Evolutionary conservation across 2,888 invertebrate genomes (phyloP).

Genomic region (Hemithea aestivaria): DNA sequence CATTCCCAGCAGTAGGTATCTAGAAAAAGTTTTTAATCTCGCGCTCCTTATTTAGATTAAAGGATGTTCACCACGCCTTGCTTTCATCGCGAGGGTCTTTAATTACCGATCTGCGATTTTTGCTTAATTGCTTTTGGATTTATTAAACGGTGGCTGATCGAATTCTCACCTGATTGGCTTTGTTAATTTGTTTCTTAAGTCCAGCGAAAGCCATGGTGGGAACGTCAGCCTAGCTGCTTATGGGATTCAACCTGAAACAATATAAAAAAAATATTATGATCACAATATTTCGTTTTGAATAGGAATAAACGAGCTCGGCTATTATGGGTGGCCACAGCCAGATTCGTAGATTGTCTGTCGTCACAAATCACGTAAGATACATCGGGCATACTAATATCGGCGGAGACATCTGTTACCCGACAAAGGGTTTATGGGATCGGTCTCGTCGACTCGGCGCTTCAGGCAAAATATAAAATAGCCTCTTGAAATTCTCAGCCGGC

Average conservation of each 20-base stretch:
- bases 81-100: slow-evolving; percentile 24
- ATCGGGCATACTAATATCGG: too few relatives aligned
- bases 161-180: slow-evolving; percentile 96
- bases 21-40: slow-evolving; percentile 44
- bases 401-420: too few relatives aligned
- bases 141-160: slow-evolving; percentile 15
- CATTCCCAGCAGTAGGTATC: slow-evolving; percentile 35
- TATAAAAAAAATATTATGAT: slow-evolving; percentile 21
- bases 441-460: too few relatives aligned
- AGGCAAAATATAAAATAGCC: neutral
- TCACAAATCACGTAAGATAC: too few relatives aligned
- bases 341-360: neutral
- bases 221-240: slow-evolving; percentile 36
- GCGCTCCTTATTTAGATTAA: slow-evolving; percentile 28
- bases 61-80: slow-evolving; percentile 16
- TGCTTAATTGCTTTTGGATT: slow-evolving; percentile 20
- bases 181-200: slow-evolving; percentile 99
- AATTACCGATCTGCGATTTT: slow-evolving; percentile 21
- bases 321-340: neutral
- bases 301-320: slow-evolving; percentile 3
- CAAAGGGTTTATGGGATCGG: too few relatives aligned
- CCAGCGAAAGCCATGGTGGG: slow-evolving; percentile 97
- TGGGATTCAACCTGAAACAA: slow-evolving; percentile 42
- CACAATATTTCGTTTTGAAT: slow-evolving; percentile 2
- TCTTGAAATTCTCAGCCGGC: neutral